Evolutionary conservation across 2,113 vertebrate species (phyloP).

Genomic region (Strigops habroptila): DNA sequence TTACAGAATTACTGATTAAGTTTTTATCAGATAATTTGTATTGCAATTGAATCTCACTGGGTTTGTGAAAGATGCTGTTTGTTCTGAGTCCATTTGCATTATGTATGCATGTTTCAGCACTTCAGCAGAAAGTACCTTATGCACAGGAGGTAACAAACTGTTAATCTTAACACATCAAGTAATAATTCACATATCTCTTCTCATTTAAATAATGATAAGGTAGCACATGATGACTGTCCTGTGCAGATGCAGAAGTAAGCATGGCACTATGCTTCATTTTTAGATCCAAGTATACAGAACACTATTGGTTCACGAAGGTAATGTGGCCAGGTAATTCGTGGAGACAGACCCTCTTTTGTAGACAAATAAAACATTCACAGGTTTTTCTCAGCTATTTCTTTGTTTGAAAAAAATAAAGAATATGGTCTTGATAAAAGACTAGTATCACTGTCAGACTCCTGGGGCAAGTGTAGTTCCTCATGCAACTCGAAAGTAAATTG

Average conservation of each 20-base stretch:
- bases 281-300: not conserved
- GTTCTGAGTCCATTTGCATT: not conserved
- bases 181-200: not conserved
- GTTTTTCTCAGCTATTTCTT: not conserved
- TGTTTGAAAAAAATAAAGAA: not conserved
- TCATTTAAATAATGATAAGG: not conserved
- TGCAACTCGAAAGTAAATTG: not conserved
- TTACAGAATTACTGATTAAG: not conserved
- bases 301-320: not conserved
- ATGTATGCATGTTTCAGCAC: not conserved
- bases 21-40: conserved; percentile 7
- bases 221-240: not conserved
- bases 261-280: not conserved
- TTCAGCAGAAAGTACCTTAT: not conserved
- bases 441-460: not conserved
- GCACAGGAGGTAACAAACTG: not conserved
- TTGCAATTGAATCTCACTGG: not conserved
- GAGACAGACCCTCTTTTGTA: fast-evolving
- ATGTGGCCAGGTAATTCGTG: not conserved
- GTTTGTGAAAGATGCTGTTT: not conserved
- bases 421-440: not conserved
- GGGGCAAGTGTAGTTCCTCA: not conserved
- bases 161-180: not conserved
- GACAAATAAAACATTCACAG: not conserved
- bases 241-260: not conserved